Evolutionary conservation across 2,797 vertebrate genomes (phyloP).

Genomic region (Sandelia bainsii): DNA sequence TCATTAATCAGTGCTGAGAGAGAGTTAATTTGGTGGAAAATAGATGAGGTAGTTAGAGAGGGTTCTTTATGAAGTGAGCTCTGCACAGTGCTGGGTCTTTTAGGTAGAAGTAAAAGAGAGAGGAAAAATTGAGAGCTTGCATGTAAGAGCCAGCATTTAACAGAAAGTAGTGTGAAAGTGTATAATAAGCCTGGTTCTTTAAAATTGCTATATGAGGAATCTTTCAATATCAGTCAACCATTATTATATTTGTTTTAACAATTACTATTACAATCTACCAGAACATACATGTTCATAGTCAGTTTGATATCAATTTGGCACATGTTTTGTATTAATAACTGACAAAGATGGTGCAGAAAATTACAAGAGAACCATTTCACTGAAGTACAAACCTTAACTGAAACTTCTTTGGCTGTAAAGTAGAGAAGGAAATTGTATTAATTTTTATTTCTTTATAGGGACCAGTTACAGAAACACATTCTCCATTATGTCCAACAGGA

Average conservation of each 20-base stretch:
- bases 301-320: no score
- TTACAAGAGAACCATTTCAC: no score
- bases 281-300: no score
- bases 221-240: not conserved
- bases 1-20: slow-evolving; percentile 99
- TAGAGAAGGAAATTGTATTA: no score
- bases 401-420: no score
- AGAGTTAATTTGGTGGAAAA: slow-evolving; percentile 99
- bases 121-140: slow-evolving; percentile 44
- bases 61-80: slow-evolving; percentile 94
- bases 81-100: slow-evolving; percentile 83
- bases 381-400: no score
- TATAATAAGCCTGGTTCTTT: not conserved
- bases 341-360: no score
- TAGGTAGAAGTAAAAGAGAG: slow-evolving; percentile 62
- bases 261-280: not conserved
- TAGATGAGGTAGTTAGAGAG: slow-evolving; percentile 99
- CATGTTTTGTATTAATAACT: no score
- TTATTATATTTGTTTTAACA: slow-evolving; percentile 9
- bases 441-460: no score
- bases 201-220: not conserved
- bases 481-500: not conserved
- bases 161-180: slow-evolving; percentile 13
- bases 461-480: not conserved
- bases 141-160: slow-evolving; percentile 23